Evolutionary conservation across 2,113 vertebrate genomes (phyloP).

Genomic region (Cyanoliseus patagonus): DNA sequence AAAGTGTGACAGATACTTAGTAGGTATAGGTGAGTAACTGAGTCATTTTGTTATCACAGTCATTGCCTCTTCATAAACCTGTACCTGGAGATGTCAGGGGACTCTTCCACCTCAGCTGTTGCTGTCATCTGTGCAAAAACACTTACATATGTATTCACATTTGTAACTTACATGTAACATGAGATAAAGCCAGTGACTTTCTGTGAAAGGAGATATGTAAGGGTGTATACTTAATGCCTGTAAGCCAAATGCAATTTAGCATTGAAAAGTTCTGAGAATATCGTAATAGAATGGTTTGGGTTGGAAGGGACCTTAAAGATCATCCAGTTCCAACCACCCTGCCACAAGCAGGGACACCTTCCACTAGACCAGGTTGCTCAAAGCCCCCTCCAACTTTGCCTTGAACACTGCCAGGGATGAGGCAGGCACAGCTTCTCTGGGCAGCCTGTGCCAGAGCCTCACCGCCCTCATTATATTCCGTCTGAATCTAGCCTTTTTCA

Average conservation of each 20-base stretch:
- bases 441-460: not conserved
- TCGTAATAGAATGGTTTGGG: not conserved
- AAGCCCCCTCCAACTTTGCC: not conserved
- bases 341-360: not conserved
- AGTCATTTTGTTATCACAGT: not conserved
- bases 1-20: not conserved
- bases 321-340: not conserved
- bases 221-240: not conserved
- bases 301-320: not conserved
- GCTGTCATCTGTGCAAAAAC: not conserved
- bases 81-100: not conserved
- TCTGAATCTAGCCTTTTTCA: not conserved
- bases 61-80: not conserved
- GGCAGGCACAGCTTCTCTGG: not conserved
- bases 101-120: not conserved
- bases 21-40: not conserved
- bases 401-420: not conserved
- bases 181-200: not conserved
- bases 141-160: not conserved
- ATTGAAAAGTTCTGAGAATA: not conserved
- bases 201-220: not conserved
- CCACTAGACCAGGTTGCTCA: not conserved
- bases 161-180: not conserved
- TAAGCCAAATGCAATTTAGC: not conserved
- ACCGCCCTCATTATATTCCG: not conserved